Percentiles rank a stretch among this genome's conserved stretches.
Evolutionary conservation across 2,888 invertebrate genomes (phyloP).

Genomic region (Neocrepidodera transversa): DNA sequence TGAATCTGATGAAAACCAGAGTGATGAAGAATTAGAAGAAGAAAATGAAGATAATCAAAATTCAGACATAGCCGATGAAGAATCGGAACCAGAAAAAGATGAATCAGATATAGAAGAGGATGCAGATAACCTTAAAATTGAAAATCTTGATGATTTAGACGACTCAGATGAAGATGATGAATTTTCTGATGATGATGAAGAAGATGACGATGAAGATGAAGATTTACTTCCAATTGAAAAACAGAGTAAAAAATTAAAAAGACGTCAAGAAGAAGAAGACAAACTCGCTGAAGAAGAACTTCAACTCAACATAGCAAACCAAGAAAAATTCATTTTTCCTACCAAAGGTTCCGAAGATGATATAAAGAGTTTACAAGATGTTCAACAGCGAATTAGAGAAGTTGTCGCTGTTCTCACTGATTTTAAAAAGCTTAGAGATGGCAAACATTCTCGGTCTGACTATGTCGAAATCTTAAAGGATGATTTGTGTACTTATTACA

Average conservation of each 20-base stretch:
- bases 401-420: conserved; percentile 80
- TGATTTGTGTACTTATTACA: conserved; percentile 93
- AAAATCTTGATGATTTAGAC: conserved; percentile 52
- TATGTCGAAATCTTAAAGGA: conserved; percentile 80
- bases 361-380: conserved; percentile 77
- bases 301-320: conserved; percentile 78
- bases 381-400: conserved; percentile 91
- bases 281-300: conserved; percentile 84
- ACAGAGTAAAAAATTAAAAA: conserved; percentile 77
- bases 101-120: conserved; percentile 50
- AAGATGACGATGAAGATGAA: conserved; percentile 62
- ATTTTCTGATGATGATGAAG: conserved; percentile 37
- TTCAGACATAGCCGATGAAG: conserved; percentile 15
- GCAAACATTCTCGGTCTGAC: conserved; percentile 76
- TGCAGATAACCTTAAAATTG: conserved; percentile 36
- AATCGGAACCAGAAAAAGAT: conserved; percentile 45
- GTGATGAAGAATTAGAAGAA: conserved; percentile 47
- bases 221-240: conserved; percentile 88
- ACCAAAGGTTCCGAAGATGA: conserved; percentile 76
- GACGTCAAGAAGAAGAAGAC: conserved; percentile 72
- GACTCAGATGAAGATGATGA: conserved; percentile 54
- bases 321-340: conserved; percentile 82
- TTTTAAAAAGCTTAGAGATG: conserved; percentile 74
- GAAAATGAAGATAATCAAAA: conserved; percentile 52
- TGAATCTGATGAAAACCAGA: conserved; percentile 37